A percentile compares a stretch with the other conserved stretches of the same genome.
Conservation (phyloP, 2,888 invertebrate species). For the Tipula unca region DNA sequence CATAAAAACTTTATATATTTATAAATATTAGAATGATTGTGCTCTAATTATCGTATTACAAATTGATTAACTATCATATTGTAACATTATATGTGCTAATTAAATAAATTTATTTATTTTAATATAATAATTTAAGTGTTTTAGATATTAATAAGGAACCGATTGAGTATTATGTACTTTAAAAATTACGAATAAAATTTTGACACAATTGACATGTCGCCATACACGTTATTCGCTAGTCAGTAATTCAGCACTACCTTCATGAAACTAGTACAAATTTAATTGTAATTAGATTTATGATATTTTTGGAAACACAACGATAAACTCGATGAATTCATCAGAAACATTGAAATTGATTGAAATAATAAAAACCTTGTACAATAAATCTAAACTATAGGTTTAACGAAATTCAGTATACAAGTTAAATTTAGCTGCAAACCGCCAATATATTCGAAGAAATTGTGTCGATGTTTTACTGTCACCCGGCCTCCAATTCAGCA, state of each 20-base stretch:
- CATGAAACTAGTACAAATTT: too few relatives aligned
- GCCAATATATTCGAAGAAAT: too few relatives aligned
- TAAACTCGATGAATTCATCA: too few relatives aligned
- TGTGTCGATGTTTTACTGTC: too few relatives aligned
- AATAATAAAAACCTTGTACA: too few relatives aligned
- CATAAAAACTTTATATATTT: neutral
- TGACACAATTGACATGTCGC: neutral
- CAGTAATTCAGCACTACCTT: neutral
- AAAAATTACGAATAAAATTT: neutral
- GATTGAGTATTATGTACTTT: neutral
- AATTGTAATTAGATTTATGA: too few relatives aligned
- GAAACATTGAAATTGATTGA: too few relatives aligned
- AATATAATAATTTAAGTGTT: neutral
- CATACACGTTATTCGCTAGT: too few relatives aligned
- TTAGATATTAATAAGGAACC: neutral
- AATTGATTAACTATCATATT: neutral
- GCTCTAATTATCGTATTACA: neutral
- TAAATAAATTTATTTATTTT: neutral
- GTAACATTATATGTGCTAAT: neutral
- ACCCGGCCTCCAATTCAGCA: neutral
- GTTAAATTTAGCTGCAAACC: too few relatives aligned
- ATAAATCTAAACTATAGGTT: too few relatives aligned
- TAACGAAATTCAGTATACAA: too few relatives aligned
- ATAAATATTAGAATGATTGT: neutral
- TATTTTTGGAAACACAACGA: too few relatives aligned